Evolutionary conservation across 2,888 invertebrate species (phyloP).

Genomic region (Stenodera caucasica): DNA sequence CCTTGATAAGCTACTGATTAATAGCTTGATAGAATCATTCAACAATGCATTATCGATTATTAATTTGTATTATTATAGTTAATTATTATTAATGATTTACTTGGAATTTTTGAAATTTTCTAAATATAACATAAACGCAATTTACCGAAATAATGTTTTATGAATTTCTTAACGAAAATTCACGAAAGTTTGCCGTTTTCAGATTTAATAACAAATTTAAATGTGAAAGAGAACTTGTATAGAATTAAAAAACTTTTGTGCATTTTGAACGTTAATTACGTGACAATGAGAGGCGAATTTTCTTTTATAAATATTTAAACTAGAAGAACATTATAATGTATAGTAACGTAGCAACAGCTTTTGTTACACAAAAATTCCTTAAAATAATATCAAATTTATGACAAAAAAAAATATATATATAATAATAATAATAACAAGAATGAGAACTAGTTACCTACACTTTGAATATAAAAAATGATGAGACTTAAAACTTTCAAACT

Average conservation of each 20-base stretch:
- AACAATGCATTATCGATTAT: too few relatives aligned
- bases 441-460: slow-evolving; percentile 12
- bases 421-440: slow-evolving; percentile 20
- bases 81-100: too few relatives aligned
- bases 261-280: slow-evolving; percentile 29
- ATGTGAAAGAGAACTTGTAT: slow-evolving; percentile 26
- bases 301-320: slow-evolving; percentile 35
- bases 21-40: too few relatives aligned
- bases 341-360: slow-evolving; percentile 22
- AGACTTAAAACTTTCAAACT: not conserved
- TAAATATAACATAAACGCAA: slow-evolving; percentile 18
- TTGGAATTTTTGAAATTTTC: too few relatives aligned
- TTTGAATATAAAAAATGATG: not conserved
- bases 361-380: slow-evolving; percentile 21
- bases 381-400: not conserved
- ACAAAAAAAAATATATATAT: not conserved
- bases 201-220: slow-evolving; percentile 31
- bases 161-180: slow-evolving; percentile 23
- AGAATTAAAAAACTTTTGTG: slow-evolving; percentile 29
- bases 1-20: too few relatives aligned
- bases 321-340: slow-evolving; percentile 25
- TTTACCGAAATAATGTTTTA: slow-evolving; percentile 25
- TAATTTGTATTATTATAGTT: too few relatives aligned
- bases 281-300: slow-evolving; percentile 32
- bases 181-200: slow-evolving; percentile 21